Conservation (phyloP, 2,113 vertebrate genomes). For the Rattus rattus region DNA sequence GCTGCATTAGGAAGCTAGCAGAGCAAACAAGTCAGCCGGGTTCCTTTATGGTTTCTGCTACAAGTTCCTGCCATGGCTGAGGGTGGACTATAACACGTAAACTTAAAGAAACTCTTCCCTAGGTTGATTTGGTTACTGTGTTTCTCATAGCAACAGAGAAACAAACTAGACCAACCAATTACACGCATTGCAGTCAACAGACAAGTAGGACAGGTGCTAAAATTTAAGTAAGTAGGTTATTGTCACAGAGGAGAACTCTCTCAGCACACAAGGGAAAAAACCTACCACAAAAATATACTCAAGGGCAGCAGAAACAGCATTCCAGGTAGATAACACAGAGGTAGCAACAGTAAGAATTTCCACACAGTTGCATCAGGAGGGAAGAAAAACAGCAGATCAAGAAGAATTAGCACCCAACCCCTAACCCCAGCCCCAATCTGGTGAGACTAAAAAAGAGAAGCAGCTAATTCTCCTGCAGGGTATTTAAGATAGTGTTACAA, state of each 20-base stretch:
- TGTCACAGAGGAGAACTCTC: background rate
- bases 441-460: slow-evolving; percentile 20
- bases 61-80: background rate
- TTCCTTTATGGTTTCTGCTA: background rate
- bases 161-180: background rate
- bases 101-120: background rate
- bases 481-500: slow-evolving; percentile 41
- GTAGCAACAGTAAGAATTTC: background rate
- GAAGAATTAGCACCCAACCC: background rate
- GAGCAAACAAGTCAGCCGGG: background rate
- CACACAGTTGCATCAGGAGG: background rate
- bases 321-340: background rate
- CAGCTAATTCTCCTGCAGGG: background rate
- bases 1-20: background rate
- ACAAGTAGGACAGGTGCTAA: background rate
- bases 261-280: background rate
- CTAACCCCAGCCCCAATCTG: background rate
- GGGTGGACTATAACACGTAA: background rate
- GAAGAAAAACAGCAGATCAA: background rate
- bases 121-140: background rate
- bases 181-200: background rate
- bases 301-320: background rate
- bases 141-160: background rate
- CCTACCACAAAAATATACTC: background rate
- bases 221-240: background rate